Conservation (phyloP, 2,888 invertebrate genomes). For the Melanotus villosus region DNA sequence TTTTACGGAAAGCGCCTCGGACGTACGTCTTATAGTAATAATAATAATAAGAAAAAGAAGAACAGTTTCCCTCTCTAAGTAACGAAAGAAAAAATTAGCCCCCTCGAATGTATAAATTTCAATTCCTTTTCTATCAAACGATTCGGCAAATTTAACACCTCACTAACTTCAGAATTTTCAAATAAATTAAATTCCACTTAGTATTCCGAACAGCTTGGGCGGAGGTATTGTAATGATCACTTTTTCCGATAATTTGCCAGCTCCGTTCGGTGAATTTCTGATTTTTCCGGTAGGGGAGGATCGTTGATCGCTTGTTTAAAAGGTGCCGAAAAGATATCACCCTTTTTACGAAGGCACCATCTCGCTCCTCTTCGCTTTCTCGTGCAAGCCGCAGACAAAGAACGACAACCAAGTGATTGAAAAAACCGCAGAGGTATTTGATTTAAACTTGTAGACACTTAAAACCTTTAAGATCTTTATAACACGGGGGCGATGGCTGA, state of each 20-base stretch:
- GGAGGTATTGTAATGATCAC: slow-evolving; percentile 49
- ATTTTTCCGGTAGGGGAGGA: slow-evolving; percentile 49
- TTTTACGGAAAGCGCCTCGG: slow-evolving; percentile 40
- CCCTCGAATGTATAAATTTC: neutral
- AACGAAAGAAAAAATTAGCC: slow-evolving; percentile 2
- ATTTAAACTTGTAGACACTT: slow-evolving; percentile 31
- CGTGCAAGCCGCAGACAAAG: neutral
- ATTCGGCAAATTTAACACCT: slow-evolving; percentile 39
- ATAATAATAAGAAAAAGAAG: no score
- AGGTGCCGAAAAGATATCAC: slow-evolving; percentile 38
- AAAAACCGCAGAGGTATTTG: slow-evolving; percentile 24
- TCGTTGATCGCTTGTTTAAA: slow-evolving; percentile 41
- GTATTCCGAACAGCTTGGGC: slow-evolving; percentile 41
- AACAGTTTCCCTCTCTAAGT: neutral
- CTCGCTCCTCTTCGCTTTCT: slow-evolving; percentile 10
- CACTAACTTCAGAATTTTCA: slow-evolving; percentile 34
- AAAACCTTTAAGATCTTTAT: slow-evolving; percentile 32
- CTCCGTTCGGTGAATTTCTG: slow-evolving; percentile 50
- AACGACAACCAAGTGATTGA: slow-evolving; percentile 8
- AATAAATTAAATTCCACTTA: slow-evolving; percentile 48
- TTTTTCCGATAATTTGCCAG: slow-evolving; percentile 53
- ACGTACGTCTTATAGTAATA: slow-evolving; percentile 16
- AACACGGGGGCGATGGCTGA: slow-evolving; percentile 24
- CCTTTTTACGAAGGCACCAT: slow-evolving; percentile 21
- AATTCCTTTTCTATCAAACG: slow-evolving; percentile 28